Base-by-base conservation (phyloP, 2,797 vertebrate genomes). In the Fratercula arctica region DNA sequence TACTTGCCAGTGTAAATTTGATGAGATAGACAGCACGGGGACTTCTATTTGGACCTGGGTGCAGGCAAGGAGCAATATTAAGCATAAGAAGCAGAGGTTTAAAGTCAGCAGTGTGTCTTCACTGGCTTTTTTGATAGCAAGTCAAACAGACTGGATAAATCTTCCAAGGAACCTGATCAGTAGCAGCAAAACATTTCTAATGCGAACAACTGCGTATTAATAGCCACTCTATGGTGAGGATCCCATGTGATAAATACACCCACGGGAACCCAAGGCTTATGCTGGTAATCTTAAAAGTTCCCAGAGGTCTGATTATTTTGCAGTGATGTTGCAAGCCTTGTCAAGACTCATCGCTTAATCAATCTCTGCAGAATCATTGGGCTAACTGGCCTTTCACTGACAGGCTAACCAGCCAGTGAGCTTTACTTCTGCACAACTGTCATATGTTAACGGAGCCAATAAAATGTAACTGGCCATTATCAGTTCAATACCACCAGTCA, bases 301-400 rank as follows among this genome's bases (percentile, higher is more conserved):
- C 93, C 96, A 89, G 53, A 94, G 89, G 94, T 20, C 90, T 64
- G 90, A 91, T 97, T 97, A 93, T 91, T 96, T 86, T 37, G 77
- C 96, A 96, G 77, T 8, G 21, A 86, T 35, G 28, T 45, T 70
- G 70, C 33, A 70, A 82, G 41, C 41, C 72, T 96, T 96, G 93
- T 94, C 91, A 90, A 51, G 73, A 82, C 74, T 94, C 88, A 89
- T 83, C 93, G 93, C 19, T 96, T 96, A 96, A 97, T 97, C 96
- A 92, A 64, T 95, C 96, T 94, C 93, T 93, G 73, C 68, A 89
- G 96, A 89, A 72, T 64, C 57, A 41, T 28, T 1, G 11, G 82
- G 84, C 45, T 92, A 87, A 63, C 69, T 24, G 13, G 82, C 68
- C 91, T 73, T 82, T 82, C 54, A 69, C 91, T 80, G 69, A 10